Evolutionary conservation across 2,797 vertebrate species (phyloP), one percentile per base, ranked within the genome.

Genomic region (Malacoctenus gilli): DNA sequence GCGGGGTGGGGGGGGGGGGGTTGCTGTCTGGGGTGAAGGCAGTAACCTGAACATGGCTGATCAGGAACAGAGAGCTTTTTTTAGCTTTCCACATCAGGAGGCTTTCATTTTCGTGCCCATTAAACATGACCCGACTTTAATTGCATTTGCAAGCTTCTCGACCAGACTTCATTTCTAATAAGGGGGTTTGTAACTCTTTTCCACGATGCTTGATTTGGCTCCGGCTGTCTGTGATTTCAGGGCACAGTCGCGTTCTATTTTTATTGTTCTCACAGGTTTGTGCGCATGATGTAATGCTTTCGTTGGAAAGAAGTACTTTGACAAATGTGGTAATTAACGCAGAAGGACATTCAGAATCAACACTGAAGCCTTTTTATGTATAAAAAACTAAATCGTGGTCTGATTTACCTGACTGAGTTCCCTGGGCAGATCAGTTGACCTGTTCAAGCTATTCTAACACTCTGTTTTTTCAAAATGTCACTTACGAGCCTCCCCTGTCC

Each of bases 61-160:
- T 68, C 50, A 71, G 65, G 53, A 81, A 56, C 64, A 54, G 58
- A 59, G 43, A 60, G 52, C 10, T 47, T 64, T 74, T 75, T 71
- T 54, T 48, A 50, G 59, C 62, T 85, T 75, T 81, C 75, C 73
- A 82, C 80, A 76, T 74, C 73, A 75, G 65, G 47, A 60, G 62
- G 49, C 78, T 85, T 84, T 80, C 70, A 83, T 86, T 85, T 83
- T 63, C 69, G 59, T 79, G 70, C 72, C 81, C 79, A 84, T 78
- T 84, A 82, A 87, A 86, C 76, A 81, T 76, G 79, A 83, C 73
- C 75, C 50, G 43, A 78, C 70, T 86, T 69, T 89, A 85, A 86
- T 86, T 83, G 70, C 78, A 72, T 87, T 80, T 75, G 41, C 77
- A 72, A 68, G 53, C 62, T 75, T 65, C 34, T 77, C 63, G n/a